phyloP scores from a whole-genome alignment of 1,140 invertebrate species.

The Bilobella aurantiaca region DNA sequence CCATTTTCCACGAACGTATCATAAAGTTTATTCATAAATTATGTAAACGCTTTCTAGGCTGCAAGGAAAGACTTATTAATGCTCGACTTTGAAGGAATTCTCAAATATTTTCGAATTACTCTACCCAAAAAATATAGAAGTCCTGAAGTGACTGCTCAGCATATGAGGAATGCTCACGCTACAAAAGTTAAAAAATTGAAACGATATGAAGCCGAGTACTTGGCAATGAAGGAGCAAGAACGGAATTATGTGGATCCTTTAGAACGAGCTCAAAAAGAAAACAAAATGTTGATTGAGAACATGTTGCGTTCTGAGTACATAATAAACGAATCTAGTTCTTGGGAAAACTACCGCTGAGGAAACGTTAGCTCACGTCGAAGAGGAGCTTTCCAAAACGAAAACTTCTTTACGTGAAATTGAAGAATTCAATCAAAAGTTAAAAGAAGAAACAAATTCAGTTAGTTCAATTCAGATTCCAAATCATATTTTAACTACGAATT shows the following conservation, averaged over 20 bases:
- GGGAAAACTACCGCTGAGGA: slow-evolving; percentile 53
- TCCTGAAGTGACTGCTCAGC: slow-evolving; percentile 71
- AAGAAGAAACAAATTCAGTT: slow-evolving; percentile 62
- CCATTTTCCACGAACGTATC: no score
- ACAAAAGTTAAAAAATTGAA: slow-evolving; percentile 88
- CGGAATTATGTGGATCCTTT: slow-evolving; percentile 49
- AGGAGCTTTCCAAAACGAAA: slow-evolving; percentile 66
- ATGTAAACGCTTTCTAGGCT: slow-evolving; percentile 49
- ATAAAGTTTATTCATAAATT: slow-evolving; percentile 23
- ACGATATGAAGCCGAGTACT: slow-evolving; percentile 92
- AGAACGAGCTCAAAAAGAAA: slow-evolving; percentile 49
- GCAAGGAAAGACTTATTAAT: slow-evolving; percentile 86
- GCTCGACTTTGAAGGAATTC: slow-evolving; percentile 88
- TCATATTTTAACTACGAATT: neutral
- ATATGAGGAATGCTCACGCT: slow-evolving; percentile 73
- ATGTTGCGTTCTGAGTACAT: slow-evolving; percentile 47
- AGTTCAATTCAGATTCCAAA: neutral
- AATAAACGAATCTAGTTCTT: slow-evolving; percentile 25
- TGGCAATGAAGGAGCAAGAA: slow-evolving; percentile 57
- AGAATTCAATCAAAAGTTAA: slow-evolving; percentile 70
- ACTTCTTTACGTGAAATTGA: slow-evolving; percentile 60
- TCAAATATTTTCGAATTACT: slow-evolving; percentile 87
- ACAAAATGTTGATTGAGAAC: slow-evolving; percentile 45
- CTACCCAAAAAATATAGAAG: slow-evolving; percentile 91
- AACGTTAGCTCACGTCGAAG: slow-evolving; percentile 62